Conservation (phyloP, 2,113 vertebrate genomes). For the Eulemur rufifrons region DNA sequence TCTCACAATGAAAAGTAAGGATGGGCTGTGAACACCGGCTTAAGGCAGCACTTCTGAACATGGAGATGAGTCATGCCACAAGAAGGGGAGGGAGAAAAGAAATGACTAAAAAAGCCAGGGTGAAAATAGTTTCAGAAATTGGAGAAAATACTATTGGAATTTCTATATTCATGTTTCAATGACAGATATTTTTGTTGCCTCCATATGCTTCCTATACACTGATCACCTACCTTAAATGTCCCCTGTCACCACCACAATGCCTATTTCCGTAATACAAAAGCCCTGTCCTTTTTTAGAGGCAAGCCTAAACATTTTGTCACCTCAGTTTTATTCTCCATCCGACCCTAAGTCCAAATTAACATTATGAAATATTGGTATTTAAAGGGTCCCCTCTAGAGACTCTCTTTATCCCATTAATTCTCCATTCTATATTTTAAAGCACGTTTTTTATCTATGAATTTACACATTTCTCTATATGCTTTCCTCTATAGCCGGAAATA, state of each 20-base stretch:
- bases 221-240: neutral
- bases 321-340: neutral
- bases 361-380: neutral
- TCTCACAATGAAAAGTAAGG: conserved; percentile 14
- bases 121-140: neutral
- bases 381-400: neutral
- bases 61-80: neutral
- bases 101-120: neutral
- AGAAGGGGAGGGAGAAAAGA: neutral
- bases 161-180: neutral
- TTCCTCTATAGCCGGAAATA: neutral
- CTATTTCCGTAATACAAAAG: neutral
- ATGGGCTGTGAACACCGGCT: neutral
- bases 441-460: neutral
- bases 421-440: neutral
- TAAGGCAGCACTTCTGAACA: neutral
- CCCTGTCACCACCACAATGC: neutral
- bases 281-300: neutral
- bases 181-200: neutral
- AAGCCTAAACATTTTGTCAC: neutral
- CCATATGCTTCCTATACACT: neutral
- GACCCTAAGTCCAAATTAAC: neutral
- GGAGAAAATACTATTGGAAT: neutral
- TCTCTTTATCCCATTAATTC: neutral
- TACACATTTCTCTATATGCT: neutral